phyloP scores from a whole-genome alignment of 2,888 invertebrate genomes.

The Aelia acuminata region DNA sequence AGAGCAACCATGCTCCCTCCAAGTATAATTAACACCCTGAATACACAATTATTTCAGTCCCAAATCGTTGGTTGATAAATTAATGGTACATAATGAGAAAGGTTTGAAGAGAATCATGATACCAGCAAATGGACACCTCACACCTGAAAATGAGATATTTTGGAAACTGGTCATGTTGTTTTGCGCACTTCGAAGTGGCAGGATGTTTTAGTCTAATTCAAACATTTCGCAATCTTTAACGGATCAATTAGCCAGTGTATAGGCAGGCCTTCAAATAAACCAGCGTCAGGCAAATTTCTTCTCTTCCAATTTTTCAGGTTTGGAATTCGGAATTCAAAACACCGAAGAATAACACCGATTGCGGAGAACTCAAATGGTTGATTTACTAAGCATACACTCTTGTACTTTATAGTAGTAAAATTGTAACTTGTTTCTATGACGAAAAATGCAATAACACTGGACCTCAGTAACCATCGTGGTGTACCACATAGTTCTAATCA shows the following conservation, averaged over 20 bases:
- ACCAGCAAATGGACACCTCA: neutral
- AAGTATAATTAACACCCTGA: too few species aligned
- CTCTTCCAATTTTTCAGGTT: neutral
- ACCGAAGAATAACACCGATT: neutral
- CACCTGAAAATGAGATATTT: neutral
- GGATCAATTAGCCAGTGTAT: neutral
- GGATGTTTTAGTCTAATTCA: neutral
- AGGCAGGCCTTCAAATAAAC: neutral
- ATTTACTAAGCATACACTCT: too few species aligned
- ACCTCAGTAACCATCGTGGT: too few species aligned
- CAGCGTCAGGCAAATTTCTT: neutral
- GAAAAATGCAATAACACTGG: too few species aligned
- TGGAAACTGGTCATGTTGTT: neutral
- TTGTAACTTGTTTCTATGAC: too few species aligned
- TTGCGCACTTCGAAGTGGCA: neutral
- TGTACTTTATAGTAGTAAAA: too few species aligned
- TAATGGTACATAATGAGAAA: neutral
- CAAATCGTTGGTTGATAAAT: neutral
- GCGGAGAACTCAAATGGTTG: too few species aligned
- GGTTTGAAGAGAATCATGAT: neutral
- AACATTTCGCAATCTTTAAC: neutral
- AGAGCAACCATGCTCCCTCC: too few species aligned
- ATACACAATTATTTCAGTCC: too few species aligned
- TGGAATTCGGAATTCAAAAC: neutral
- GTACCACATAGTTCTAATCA: too few species aligned